phyloP scores from a whole-genome alignment of 2,797 vertebrate species.

The Lophotriccus pileatus region DNA sequence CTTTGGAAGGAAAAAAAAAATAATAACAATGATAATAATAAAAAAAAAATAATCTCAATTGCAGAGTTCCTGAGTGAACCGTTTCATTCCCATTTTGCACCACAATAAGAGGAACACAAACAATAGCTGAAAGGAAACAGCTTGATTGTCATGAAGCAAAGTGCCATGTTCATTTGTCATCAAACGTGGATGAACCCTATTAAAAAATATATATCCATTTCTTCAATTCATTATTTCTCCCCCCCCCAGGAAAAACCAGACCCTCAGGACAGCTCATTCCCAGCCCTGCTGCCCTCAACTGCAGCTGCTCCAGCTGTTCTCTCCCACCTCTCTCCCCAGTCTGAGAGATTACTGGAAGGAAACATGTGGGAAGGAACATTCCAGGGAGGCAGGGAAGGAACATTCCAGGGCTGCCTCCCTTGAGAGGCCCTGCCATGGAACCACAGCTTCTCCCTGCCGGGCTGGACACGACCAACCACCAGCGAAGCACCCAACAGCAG shows the following conservation, averaged over 20 bases:
- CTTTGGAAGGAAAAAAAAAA: neutral
- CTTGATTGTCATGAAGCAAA: neutral
- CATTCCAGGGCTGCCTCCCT: neutral
- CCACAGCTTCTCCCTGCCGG: neutral
- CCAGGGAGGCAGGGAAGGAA: rapidly evolving
- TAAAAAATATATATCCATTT: neutral
- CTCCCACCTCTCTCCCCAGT: neutral
- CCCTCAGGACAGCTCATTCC: neutral
- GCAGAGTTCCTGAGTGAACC: slow-evolving; percentile 18
- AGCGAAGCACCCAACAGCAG: rapidly evolving
- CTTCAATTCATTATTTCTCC: neutral
- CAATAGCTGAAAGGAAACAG: slow-evolving; percentile 39
- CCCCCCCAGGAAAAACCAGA: rapidly evolving
- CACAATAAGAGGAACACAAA: neutral
- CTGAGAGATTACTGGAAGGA: rapidly evolving
- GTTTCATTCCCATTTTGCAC: neutral
- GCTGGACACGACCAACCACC: rapidly evolving
- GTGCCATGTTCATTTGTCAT: neutral
- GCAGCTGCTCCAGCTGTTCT: rapidly evolving
- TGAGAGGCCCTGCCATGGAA: rapidly evolving
- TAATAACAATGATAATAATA: neutral
- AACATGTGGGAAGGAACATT: rapidly evolving
- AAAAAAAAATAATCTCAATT: neutral
- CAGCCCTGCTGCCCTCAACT: neutral
- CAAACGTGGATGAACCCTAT: neutral